Percentiles rank a stretch among this genome's conserved stretches.
phyloP scores from a whole-genome alignment of 1,140 invertebrate genomes.

The Drosophila setifemur region DNA sequence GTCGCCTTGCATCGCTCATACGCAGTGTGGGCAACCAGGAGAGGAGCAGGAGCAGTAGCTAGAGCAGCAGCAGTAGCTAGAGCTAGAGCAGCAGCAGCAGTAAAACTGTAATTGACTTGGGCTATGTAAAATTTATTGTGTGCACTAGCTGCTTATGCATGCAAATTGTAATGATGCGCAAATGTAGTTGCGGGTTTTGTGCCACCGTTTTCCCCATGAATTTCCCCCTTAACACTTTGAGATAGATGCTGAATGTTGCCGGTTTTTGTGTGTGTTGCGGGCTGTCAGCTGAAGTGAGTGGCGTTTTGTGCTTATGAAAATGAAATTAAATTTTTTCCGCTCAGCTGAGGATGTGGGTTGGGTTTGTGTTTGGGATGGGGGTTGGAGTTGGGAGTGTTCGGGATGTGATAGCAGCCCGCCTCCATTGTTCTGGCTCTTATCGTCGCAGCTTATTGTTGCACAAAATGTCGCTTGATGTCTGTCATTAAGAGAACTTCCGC shows the following conservation, averaged over 20 bases:
- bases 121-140: slow-evolving; percentile 70
- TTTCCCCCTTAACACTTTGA: slow-evolving; percentile 7
- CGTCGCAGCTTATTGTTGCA: slow-evolving; percentile 50
- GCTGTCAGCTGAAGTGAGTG: slow-evolving; percentile 60
- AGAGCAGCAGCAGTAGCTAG: no score
- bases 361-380: background rate
- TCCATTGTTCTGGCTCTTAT: slow-evolving; percentile 60
- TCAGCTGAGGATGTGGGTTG: slow-evolving; percentile 16
- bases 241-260: slow-evolving; percentile 17
- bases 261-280: slow-evolving; percentile 17
- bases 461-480: slow-evolving; percentile 39
- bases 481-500: slow-evolving; percentile 62
- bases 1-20: slow-evolving; percentile 47
- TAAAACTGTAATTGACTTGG: slow-evolving; percentile 69
- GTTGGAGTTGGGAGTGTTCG: background rate
- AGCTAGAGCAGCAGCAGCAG: slow-evolving; percentile 20
- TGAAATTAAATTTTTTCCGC: slow-evolving; percentile 62
- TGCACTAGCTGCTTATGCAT: slow-evolving; percentile 64
- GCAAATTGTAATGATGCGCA: slow-evolving; percentile 70
- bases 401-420: slow-evolving; percentile 7
- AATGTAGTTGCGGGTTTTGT: slow-evolving; percentile 37
- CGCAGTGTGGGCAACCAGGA: slow-evolving; percentile 21
- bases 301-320: slow-evolving; percentile 71
- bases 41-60: no score
- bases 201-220: background rate